Percentiles rank a stretch among this genome's conserved stretches.
These are phyloP conservation scores for Oplegnathus fasciatus DNA, from an alignment of 2,113 vertebrate species.

Conservation along the genomic window DNA sequence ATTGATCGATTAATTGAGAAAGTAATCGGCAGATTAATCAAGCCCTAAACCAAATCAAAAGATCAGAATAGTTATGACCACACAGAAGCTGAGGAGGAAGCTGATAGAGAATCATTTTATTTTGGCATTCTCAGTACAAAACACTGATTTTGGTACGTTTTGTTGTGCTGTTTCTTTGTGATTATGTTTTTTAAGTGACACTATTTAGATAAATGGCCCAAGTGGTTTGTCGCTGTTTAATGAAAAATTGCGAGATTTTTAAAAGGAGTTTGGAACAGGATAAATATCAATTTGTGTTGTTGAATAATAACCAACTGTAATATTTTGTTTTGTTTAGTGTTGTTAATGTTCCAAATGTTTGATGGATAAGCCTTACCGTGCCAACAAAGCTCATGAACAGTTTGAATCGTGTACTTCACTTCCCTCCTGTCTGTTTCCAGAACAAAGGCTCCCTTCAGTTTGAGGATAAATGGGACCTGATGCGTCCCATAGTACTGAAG, in stretches of 20 bases:
- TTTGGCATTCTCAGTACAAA: background rate
- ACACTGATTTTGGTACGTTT: background rate
- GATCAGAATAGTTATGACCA: too few relatives aligned
- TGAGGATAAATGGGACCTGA: conserved; percentile 99
- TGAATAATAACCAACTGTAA: background rate
- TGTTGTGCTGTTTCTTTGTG: background rate
- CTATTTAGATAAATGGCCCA: too few relatives aligned
- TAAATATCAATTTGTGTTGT: background rate
- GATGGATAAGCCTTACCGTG: background rate
- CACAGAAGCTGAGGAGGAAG: too few relatives aligned
- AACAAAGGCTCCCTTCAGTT: conserved; percentile 99
- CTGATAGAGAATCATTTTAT: too few relatives aligned
- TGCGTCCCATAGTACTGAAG: conserved; percentile 98
- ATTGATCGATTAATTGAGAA: too few relatives aligned
- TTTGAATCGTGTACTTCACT: background rate
- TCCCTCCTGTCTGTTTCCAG: conserved; percentile 68
- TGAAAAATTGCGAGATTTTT: too few relatives aligned
- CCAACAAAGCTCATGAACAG: background rate
- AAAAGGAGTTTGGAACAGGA: background rate
- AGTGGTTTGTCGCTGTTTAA: background rate
- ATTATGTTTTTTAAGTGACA: background rate
- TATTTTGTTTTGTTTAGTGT: background rate
- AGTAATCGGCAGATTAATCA: too few relatives aligned
- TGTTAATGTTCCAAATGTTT: background rate
- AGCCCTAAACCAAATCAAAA: too few relatives aligned